Evolutionary conservation across 2,113 vertebrate genomes (phyloP).

Genomic region (Lophius piscatorius): DNA sequence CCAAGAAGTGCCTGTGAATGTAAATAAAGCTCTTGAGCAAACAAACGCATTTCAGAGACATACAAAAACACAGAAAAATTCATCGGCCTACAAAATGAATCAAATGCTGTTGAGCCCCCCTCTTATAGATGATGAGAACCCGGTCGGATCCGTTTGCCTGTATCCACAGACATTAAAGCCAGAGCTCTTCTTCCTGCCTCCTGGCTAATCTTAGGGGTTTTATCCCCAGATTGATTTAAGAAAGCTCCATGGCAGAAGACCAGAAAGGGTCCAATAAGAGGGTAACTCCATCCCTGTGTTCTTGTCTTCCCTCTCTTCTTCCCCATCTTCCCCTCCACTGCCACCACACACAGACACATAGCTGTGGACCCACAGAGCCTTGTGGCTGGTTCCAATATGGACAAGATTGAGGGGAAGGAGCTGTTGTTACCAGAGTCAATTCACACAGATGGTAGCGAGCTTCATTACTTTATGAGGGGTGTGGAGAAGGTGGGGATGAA

Average conservation of each 20-base stretch:
- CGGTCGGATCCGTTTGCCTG: slow-evolving; percentile 33
- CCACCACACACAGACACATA: slow-evolving; percentile 24
- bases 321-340: slow-evolving; percentile 7
- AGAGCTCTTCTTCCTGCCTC: slow-evolving; percentile 64
- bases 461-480: slow-evolving; percentile 78
- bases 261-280: slow-evolving; percentile 55
- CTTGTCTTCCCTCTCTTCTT: slow-evolving; percentile 17
- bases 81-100: slow-evolving; percentile 54
- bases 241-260: slow-evolving; percentile 54
- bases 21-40: slow-evolving; percentile 82
- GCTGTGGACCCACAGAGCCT: slow-evolving; percentile 24
- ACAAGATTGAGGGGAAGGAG: slow-evolving; percentile 30
- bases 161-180: slow-evolving; percentile 65
- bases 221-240: slow-evolving; percentile 59
- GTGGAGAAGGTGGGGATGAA: slow-evolving; percentile 63
- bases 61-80: slow-evolving; percentile 67
- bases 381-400: slow-evolving; percentile 26
- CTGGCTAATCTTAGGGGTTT: slow-evolving; percentile 63
- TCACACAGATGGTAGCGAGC: slow-evolving; percentile 80
- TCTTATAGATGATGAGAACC: slow-evolving; percentile 54
- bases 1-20: slow-evolving; percentile 77
- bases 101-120: slow-evolving; percentile 31
- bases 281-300: slow-evolving; percentile 47
- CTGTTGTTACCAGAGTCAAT: slow-evolving; percentile 67
- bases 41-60: slow-evolving; percentile 70